A percentile compares a stretch with the other conserved stretches of the same genome.
Conservation (phyloP, 2,888 invertebrate genomes). For the Miltochrista miniata region DNA sequence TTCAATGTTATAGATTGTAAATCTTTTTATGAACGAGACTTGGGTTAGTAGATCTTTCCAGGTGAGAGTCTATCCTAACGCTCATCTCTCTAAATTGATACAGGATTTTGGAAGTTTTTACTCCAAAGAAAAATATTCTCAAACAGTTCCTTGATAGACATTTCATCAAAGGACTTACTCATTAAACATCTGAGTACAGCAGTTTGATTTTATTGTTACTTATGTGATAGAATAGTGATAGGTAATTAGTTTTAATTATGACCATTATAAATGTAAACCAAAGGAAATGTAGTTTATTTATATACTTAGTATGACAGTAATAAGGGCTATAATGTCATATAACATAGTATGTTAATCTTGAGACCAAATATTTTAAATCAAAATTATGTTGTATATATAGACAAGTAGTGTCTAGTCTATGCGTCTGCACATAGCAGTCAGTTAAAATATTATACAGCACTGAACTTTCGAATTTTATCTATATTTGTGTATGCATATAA, state of each 20-base stretch:
- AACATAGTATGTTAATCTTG: background rate
- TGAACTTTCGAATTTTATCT: slow-evolving; percentile 60
- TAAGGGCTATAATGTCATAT: background rate
- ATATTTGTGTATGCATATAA: slow-evolving; percentile 36
- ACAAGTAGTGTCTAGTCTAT: slow-evolving; percentile 7
- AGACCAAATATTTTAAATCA: background rate
- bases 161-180: too few species aligned
- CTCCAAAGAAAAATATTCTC: too few species aligned
- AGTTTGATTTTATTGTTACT: slow-evolving; percentile 27
- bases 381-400: slow-evolving; percentile 31
- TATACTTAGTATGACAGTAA: background rate
- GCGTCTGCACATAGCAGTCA: slow-evolving; percentile 3
- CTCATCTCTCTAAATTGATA: too few species aligned
- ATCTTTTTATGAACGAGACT: too few species aligned
- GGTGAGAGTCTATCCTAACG: too few species aligned
- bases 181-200: background rate
- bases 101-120: too few species aligned
- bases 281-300: background rate
- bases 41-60: too few species aligned
- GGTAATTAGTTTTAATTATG: slow-evolving; percentile 31
- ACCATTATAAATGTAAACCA: slow-evolving; percentile 17
- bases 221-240: slow-evolving; percentile 62
- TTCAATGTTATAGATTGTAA: background rate
- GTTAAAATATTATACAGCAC: slow-evolving; percentile 31
- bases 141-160: too few species aligned